Conservation (phyloP, 2,888 invertebrate species). For the Ochropleura plecta region DNA sequence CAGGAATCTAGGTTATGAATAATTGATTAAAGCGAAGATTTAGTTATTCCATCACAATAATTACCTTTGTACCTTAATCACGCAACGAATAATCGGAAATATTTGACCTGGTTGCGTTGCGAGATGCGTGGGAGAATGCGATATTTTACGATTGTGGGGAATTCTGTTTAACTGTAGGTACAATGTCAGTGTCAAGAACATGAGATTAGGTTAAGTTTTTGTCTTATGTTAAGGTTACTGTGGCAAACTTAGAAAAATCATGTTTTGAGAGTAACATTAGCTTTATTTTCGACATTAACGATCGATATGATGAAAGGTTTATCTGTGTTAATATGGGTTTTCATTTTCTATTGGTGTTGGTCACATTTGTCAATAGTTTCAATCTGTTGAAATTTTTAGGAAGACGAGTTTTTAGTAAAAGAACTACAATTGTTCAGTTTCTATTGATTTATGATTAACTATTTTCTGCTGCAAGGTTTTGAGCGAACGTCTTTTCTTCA, state of each 20-base stretch:
- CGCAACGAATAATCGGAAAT: slow-evolving; percentile 32
- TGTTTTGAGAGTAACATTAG: background rate
- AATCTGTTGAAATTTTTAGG: background rate
- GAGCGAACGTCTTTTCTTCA: background rate
- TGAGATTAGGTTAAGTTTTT: slow-evolving; percentile 10
- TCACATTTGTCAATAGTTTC: background rate
- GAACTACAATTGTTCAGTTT: background rate
- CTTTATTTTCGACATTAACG: background rate
- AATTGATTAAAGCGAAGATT: slow-evolving; percentile 60
- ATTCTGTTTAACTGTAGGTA: slow-evolving; percentile 26
- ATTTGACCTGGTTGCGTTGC: slow-evolving; percentile 46
- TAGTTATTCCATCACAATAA: slow-evolving; percentile 42
- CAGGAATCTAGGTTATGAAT: slow-evolving; percentile 57
- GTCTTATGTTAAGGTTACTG: slow-evolving; percentile 1
- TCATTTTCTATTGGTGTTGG: background rate
- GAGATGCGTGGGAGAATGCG: slow-evolving; percentile 39
- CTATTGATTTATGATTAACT: background rate
- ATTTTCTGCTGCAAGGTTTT: background rate
- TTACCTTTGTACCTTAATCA: slow-evolving; percentile 34
- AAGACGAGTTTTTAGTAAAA: background rate
- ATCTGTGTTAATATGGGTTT: no score
- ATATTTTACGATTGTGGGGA: slow-evolving; percentile 32
- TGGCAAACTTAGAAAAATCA: no score
- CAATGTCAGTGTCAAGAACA: slow-evolving; percentile 54
- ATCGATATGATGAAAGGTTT: background rate